These are phyloP conservation scores for Anthopleura xanthogrammica DNA, from an alignment of 92 coral and sea anemone species.

Conservation along the genomic window DNA sequence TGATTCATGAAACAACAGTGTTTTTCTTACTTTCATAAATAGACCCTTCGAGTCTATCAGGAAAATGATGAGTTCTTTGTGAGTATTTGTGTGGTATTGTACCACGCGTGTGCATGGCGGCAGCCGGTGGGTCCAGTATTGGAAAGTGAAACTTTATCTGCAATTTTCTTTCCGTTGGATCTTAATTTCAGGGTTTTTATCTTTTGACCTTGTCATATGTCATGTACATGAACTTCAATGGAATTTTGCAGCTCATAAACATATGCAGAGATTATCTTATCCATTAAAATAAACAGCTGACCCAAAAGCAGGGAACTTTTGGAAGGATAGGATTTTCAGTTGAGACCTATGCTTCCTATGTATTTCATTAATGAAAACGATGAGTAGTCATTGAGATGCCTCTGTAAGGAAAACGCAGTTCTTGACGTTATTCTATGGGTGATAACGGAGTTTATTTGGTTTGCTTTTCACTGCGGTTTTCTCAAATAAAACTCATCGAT, in stretches of 20 bases:
- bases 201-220: constrained; percentile 3
- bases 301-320: background rate
- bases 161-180: background rate
- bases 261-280: background rate
- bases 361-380: background rate
- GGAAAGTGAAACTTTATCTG: background rate
- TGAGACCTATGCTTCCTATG: background rate
- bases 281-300: background rate
- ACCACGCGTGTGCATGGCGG: background rate
- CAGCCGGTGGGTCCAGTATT: background rate
- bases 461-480: background rate
- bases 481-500: background rate
- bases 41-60: background rate
- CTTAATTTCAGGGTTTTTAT: background rate
- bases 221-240: background rate
- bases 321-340: background rate
- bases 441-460: background rate
- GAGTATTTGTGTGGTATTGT: background rate
- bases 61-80: background rate
- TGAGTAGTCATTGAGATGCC: background rate
- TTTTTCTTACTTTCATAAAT: background rate
- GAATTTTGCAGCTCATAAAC: background rate
- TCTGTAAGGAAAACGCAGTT: background rate
- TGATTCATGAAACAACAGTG: background rate
- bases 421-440: background rate